A percentile compares a stretch with the other conserved stretches of the same genome.
Conservation (phyloP, 2,797 vertebrate species). For the Acanthurus lineatus region DNA sequence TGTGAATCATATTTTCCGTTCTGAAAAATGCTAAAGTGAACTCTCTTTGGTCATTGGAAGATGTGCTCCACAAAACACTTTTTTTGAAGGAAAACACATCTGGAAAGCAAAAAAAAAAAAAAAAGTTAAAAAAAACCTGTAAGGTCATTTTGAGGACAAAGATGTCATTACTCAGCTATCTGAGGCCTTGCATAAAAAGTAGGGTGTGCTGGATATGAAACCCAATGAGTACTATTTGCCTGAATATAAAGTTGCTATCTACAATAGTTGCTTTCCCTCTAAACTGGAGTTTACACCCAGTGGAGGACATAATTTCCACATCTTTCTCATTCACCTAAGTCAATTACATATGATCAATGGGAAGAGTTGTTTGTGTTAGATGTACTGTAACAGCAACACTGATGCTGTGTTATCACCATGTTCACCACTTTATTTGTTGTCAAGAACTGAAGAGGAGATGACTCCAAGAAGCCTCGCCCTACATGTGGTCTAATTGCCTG, state of each 20-base stretch:
- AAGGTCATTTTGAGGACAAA: conserved; percentile 49
- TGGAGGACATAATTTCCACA: background rate
- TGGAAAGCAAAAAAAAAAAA: conserved; percentile 24
- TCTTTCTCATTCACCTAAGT: conserved; percentile 3
- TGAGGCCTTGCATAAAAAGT: background rate
- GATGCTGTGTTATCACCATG: conserved; percentile 49
- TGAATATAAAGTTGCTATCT: background rate
- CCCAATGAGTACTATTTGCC: background rate
- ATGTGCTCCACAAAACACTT: conserved; percentile 45
- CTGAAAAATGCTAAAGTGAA: conserved; percentile 61
- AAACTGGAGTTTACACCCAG: conserved; percentile 5
- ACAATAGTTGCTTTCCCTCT: conserved; percentile 6
- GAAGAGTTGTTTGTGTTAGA: conserved; percentile 22
- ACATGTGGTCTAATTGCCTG: conserved; percentile 44
- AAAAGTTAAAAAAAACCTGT: background rate
- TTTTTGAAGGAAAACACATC: conserved; percentile 35
- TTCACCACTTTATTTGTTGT: conserved; percentile 34
- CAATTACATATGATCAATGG: conserved; percentile 20
- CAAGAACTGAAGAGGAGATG: conserved; percentile 39
- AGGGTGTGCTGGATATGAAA: background rate
- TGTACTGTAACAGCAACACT: conserved; percentile 29
- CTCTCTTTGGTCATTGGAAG: conserved; percentile 55
- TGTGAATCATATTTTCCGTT: conserved; percentile 81
- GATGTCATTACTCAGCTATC: conserved; percentile 21
- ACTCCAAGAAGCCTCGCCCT: conserved; percentile 62